Evolutionary conservation across 2,888 invertebrate genomes (phyloP), one percentile per base, ranked within the genome.

Genomic region (Trissonchulus latispiculum): DNA sequence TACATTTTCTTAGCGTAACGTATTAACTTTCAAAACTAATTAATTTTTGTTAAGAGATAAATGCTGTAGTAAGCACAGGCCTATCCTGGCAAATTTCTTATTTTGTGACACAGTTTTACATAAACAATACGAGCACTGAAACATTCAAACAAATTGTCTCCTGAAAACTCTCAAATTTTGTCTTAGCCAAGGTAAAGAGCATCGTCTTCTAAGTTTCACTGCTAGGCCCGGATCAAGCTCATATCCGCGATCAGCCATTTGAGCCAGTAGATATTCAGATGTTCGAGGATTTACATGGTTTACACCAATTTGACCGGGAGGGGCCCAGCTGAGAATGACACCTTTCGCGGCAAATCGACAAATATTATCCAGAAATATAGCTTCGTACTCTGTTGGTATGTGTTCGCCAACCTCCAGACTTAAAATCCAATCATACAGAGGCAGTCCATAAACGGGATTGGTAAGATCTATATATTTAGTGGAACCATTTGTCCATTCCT

Each of bases 321-420:
- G 3, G n/a, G 75, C 75, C 75, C 75, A 75, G 64, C 75, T 75
- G 2, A 75, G 59, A 36, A 75, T 66, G 8, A 75, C 31, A 15
- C 75, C 75, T 29, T 75, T 66, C 2, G 29, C 15, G 28, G 75
- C 75, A 59, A 75, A 71, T n/a, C 75, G 59, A 18, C 62, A 75
- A 1, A 75, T 29, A 61, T 75, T 75, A 48, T 74, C 67, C 1
- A 75, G 23, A 72, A 61, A 75, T 36, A 59, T 36, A 1, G 29
- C 28, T 48, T 75, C 75, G 48, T 66, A 75, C n/a, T 64, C 28
- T 35, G 59, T 37, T 2, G 75, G 75, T n/a, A 75, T 75, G 48
- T 75, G 75, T 31, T 75, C 75, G 31, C 75, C 75, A n/a, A 75
- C 75, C 59, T 75, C 75, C 23, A 75, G 23, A 61, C 75, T 75